A percentile compares a stretch with the other conserved stretches of the same genome.
phyloP scores from a whole-genome alignment of 2,888 invertebrate species.

The Rosalia funebris region DNA sequence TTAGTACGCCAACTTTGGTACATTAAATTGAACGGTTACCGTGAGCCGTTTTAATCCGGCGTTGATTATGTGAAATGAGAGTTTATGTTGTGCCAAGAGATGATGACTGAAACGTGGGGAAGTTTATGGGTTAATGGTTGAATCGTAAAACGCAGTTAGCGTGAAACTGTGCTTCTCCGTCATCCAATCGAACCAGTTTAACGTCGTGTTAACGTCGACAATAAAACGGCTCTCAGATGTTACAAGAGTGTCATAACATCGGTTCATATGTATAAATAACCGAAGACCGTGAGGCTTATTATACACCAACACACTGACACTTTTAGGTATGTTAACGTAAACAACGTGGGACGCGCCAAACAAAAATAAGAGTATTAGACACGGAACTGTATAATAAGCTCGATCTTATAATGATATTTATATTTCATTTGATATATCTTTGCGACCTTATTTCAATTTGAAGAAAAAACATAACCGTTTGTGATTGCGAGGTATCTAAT shows the following conservation, averaged over 20 bases:
- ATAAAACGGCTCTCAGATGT: constrained; percentile 5
- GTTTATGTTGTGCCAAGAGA: constrained; percentile 19
- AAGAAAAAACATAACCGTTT: no score
- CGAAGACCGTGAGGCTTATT: constrained; percentile 1
- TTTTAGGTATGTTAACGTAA: constrained; percentile 11
- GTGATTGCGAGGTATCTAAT: no score
- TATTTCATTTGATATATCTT: not conserved
- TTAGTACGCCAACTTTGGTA: constrained; percentile 7
- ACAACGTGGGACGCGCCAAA: constrained; percentile 19
- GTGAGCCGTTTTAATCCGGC: constrained; percentile 15
- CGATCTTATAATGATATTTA: not conserved
- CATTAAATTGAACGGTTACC: constrained; percentile 3
- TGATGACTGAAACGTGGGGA: not conserved
- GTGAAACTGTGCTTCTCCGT: constrained; percentile 9
- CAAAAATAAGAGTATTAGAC: constrained; percentile 2
- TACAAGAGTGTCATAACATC: constrained; percentile 1
- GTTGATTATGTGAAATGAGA: constrained; percentile 16
- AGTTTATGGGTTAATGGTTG: constrained; percentile 20
- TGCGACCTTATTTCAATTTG: not conserved
- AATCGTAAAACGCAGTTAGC: constrained; percentile 14
- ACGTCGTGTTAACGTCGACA: constrained; percentile 14
- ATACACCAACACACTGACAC: constrained; percentile 19
- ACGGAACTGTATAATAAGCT: not conserved
- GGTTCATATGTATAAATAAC: constrained; percentile 1
- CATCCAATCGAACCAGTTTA: constrained; percentile 6